Base-by-base conservation (phyloP, 2,888 invertebrate species). In the Priapulus caudatus region DNA sequence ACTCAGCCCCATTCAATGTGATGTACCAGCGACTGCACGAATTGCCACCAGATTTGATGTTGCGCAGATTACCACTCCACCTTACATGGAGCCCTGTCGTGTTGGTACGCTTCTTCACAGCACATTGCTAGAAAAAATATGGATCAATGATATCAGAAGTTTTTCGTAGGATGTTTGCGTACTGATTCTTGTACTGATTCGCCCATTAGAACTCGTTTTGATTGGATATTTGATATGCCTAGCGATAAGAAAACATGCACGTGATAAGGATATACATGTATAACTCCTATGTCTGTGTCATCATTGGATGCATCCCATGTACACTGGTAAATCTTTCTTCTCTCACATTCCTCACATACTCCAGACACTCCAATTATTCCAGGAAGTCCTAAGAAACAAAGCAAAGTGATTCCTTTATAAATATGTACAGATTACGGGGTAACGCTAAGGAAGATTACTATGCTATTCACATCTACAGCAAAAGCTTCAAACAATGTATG, bases 1-100 rank as follows among this genome's bases (percentile, higher is more conserved):
- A 33, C 33, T 33, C 33, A 10, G n/a, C n/a, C 10, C 33, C 33
- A 33, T 33, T 33, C 10, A 33, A 33, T 33, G 33, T n/a, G 10
- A 33, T 10, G n/a, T 33, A 33, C 33, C 33, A 33, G n/a, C 33
- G 33, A 33, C 33, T n/a, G 33, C 33, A 33, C n/a, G 33, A n/a
- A n/a, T 33, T 33, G 10, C 10, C 10, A n/a, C 33, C 33, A 33
- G 33, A 10, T n/a, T 33, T 33, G 33, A 33, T 33, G 33, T 10
- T n/a, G 10, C 33, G 10, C 33, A 33, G n/a, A n/a, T 33, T 33
- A 10, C 33, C 33, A 10, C 10, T 33, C 33, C 33, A 33, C 33
- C n/a, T 33, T 33, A 33, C 33, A 33, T 33, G n/a, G 10, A 33
- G n/a, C 10, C 10, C 33, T 10, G 33, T 33, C 10, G 10, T n/a